A percentile compares a stretch with the other conserved stretches of the same genome.
Conservation (phyloP, 2,113 vertebrate genomes). For the Ceyx margarethae region DNA sequence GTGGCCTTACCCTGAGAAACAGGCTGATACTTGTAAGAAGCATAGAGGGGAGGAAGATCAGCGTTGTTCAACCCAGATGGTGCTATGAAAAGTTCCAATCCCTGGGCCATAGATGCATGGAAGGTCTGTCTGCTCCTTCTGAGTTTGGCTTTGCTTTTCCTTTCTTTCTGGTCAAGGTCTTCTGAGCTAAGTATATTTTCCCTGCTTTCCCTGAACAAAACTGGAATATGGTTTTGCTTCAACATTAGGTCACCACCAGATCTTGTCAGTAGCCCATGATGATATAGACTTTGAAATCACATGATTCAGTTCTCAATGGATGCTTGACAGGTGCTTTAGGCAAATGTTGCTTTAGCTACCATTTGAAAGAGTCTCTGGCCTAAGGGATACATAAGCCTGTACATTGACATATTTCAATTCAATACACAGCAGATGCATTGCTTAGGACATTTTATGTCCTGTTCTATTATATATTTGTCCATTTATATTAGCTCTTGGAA, state of each 20-base stretch:
- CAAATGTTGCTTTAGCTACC: constrained; percentile 41
- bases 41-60: neutral
- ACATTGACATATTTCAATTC: constrained; percentile 7
- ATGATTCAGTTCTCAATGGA: neutral
- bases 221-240: neutral
- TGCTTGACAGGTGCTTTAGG: constrained; percentile 50
- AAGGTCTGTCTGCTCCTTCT: neutral
- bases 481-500: neutral
- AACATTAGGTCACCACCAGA: constrained; percentile 8
- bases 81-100: constrained; percentile 25
- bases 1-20: neutral
- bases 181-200: neutral
- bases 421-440: neutral
- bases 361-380: constrained; percentile 41
- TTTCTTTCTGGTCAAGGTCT: neutral
- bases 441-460: constrained; percentile 13
- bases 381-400: neutral
- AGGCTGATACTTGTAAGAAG: neutral
- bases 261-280: neutral
- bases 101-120: neutral
- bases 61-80: neutral
- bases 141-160: neutral
- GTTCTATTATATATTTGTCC: constrained; percentile 5
- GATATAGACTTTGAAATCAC: neutral
- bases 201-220: neutral